Evolutionary conservation across 2,888 invertebrate genomes (phyloP).

Genomic region (Phortica okadai): DNA sequence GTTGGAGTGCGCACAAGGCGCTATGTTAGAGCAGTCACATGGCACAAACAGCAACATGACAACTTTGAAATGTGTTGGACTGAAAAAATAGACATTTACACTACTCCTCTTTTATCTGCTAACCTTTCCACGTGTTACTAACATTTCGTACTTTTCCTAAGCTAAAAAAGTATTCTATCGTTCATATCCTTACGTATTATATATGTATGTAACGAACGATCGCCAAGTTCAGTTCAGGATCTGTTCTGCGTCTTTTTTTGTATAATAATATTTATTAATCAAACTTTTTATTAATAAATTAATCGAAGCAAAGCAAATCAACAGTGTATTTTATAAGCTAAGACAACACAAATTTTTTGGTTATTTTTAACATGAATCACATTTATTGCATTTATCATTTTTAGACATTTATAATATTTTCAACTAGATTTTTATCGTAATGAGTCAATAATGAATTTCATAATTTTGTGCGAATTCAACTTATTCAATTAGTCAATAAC

Average conservation of each 20-base stretch:
- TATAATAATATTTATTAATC: no score
- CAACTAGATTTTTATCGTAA: slow-evolving; percentile 11
- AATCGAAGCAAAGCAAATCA: neutral
- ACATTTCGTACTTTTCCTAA: neutral
- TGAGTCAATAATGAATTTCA: slow-evolving; percentile 34
- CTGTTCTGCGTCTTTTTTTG: neutral
- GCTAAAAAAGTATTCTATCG: no score
- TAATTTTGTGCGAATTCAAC: slow-evolving; percentile 45
- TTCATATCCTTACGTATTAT: no score
- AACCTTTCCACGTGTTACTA: neutral
- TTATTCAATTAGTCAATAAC: neutral
- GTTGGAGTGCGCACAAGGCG: slow-evolving; percentile 93
- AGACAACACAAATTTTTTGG: neutral
- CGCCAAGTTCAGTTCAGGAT: neutral
- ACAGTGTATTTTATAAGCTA: neutral
- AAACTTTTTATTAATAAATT: neutral
- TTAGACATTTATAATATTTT: slow-evolving; percentile 17
- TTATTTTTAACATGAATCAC: slow-evolving; percentile 2
- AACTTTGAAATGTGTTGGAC: slow-evolving; percentile 4
- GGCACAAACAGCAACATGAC: slow-evolving; percentile 18
- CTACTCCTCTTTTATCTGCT: slow-evolving; percentile 2
- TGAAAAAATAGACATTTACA: slow-evolving; percentile 16
- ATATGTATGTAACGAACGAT: neutral
- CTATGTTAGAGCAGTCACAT: slow-evolving; percentile 47
- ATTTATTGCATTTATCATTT: slow-evolving; percentile 14